Conservation (phyloP, 2,888 invertebrate species). For the Amphipoea lucens region DNA sequence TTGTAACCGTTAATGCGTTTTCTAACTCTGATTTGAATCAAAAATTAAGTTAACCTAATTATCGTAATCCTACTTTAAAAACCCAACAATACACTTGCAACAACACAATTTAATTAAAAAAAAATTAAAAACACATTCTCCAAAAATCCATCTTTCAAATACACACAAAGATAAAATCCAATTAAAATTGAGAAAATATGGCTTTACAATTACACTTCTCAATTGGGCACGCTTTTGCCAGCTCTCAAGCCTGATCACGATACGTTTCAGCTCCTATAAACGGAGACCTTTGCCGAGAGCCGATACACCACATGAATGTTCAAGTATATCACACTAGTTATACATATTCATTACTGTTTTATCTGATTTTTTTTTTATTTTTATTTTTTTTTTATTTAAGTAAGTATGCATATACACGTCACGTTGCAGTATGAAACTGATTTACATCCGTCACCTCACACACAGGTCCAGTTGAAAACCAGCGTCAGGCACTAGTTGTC, state of each 20-base stretch:
- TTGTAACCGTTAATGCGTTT: too few relatives aligned
- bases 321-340: background rate
- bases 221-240: slow-evolving; percentile 11
- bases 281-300: slow-evolving; percentile 23
- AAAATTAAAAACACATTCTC: background rate
- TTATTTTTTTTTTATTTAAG: too few relatives aligned
- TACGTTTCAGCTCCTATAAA: slow-evolving; percentile 36
- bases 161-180: slow-evolving; percentile 4
- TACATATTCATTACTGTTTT: too few relatives aligned
- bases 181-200: slow-evolving; percentile 18
- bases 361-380: too few relatives aligned
- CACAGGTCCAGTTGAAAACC: too few relatives aligned
- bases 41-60: background rate
- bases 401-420: too few relatives aligned
- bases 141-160: slow-evolving; percentile 8
- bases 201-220: background rate
- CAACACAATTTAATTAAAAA: background rate
- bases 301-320: slow-evolving; percentile 23
- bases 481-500: too few relatives aligned
- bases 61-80: background rate
- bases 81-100: background rate
- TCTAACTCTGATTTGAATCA: background rate
- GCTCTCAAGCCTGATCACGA: slow-evolving; percentile 29
- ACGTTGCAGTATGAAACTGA: too few relatives aligned
- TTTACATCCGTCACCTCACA: too few relatives aligned